Evolutionary conservation across 2,797 vertebrate species (phyloP), one percentile per base, ranked within the genome.

Genomic region (Sardinella longiceps): DNA sequence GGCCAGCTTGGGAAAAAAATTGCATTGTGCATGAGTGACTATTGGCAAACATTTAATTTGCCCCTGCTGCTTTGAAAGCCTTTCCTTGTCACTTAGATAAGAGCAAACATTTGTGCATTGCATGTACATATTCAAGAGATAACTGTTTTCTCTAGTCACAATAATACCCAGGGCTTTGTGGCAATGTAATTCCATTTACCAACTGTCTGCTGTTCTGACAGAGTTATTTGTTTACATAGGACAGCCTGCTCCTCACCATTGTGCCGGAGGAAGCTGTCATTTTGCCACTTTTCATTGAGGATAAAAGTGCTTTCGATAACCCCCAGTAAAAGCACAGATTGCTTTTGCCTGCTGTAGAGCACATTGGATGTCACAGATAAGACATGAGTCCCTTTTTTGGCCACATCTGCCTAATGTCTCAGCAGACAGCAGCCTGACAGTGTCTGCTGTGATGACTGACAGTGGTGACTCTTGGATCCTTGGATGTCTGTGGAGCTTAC

Each of bases 281-380:
- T 33, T 77, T 50, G 50, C 63, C 85, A 58, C 82, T 46, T 46
- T 82, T 82, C n/a, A 83, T 77, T 39, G 50, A 82, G 81, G 46
- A 86, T 77, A 82, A 82, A 82, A 74, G 12, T 77, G 70, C 70
- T 82, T 81, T 77, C 80, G 77, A 81, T 23, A 74, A 80, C 81
- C 28, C 20, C 81, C 18, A 74, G 84, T 81, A 82, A 87, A 43
- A 15, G 30, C 7, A 46, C 37, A 50, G 28, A 82, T 77, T 77
- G 70, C 80, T 83, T 10, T 83, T 84, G 46, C 60, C 56, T 56
- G 77, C 33, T 53, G 82, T 18, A 74, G 15, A 82, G 48, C 20
- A 28, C 28, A 33, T 82, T 86, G 85, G 84, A 88, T 23, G 82
- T 83, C 56, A 70, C 15, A 80, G 84, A 89, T 85, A 77, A 86